phyloP scores from a whole-genome alignment of 2,888 invertebrate genomes.

The Dermolepida albohirtum region DNA sequence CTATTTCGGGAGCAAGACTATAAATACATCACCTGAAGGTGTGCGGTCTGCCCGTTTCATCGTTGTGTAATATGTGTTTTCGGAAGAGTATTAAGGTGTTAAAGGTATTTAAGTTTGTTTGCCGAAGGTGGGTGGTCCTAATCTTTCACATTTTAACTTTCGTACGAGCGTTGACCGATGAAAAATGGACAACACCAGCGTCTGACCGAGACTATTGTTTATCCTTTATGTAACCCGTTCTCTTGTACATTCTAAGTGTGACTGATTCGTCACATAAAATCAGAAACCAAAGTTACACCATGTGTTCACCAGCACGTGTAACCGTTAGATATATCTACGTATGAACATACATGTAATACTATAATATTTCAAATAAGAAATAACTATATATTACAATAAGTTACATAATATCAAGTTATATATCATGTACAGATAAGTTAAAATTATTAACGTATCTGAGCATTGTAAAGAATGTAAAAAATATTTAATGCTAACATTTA shows the following conservation, averaged over 20 bases:
- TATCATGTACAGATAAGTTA: too few relatives aligned
- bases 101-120: conserved; percentile 46
- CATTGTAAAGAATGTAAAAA: not conserved
- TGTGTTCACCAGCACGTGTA: not conserved
- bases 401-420: too few relatives aligned
- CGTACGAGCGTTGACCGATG: conserved; percentile 38
- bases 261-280: conserved; percentile 23
- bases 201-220: conserved; percentile 26
- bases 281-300: conserved; percentile 5
- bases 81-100: conserved; percentile 44
- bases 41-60: conserved; percentile 41
- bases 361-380: too few relatives aligned
- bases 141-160: conserved; percentile 43
- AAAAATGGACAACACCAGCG: conserved; percentile 29
- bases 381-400: too few relatives aligned
- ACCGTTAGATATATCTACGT: not conserved
- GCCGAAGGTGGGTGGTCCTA: conserved; percentile 45
- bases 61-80: conserved; percentile 44
- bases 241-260: conserved; percentile 7
- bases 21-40: conserved; percentile 39
- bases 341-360: too few relatives aligned
- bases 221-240: conserved; percentile 12
- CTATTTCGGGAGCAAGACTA: conserved; percentile 36
- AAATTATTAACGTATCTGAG: not conserved
- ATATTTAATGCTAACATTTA: too few relatives aligned